Conservation (phyloP, 1,140 invertebrate species). For the Cepaea nemoralis region DNA sequence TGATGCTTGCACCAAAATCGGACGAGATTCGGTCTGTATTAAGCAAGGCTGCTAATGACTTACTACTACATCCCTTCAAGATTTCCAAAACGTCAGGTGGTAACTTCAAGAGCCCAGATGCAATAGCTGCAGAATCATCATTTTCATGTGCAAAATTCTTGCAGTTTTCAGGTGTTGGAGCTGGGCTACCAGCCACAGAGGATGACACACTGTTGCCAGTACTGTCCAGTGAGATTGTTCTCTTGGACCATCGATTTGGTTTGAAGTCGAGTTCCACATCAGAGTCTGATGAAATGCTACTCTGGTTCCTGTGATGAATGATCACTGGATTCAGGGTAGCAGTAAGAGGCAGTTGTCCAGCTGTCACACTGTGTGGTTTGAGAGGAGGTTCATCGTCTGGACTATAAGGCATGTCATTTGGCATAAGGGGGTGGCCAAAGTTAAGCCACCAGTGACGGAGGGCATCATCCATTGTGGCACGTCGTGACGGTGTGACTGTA, state of each 20-base stretch:
- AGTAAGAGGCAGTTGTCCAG: background rate
- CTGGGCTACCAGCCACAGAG: slow-evolving; percentile 33
- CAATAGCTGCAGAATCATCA: background rate
- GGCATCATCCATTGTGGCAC: slow-evolving; percentile 93
- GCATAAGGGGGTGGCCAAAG: slow-evolving; percentile 85
- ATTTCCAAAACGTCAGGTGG: slow-evolving; percentile 30
- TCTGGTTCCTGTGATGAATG: slow-evolving; percentile 47
- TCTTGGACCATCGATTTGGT: slow-evolving; percentile 40
- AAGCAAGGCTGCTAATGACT: slow-evolving; percentile 23
- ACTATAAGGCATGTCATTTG: slow-evolving; percentile 77
- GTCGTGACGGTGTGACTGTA: slow-evolving; percentile 87
- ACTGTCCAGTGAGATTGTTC: slow-evolving; percentile 50
- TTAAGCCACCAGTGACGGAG: slow-evolving; percentile 95
- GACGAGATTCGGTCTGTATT: background rate
- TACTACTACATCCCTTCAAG: slow-evolving; percentile 31
- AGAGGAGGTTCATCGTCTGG: slow-evolving; percentile 35
- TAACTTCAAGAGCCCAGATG: slow-evolving; percentile 1
- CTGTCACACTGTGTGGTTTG: background rate
- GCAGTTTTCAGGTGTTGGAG: slow-evolving; percentile 1
- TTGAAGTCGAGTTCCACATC: slow-evolving; percentile 50
- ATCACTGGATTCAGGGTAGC: slow-evolving; percentile 44
- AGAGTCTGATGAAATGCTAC: slow-evolving; percentile 50
- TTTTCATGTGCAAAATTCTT: background rate
- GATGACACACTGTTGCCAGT: slow-evolving; percentile 56
- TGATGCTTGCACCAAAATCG: background rate